Evolutionary conservation across 2,888 invertebrate species (phyloP), one percentile per base, ranked within the genome.

Genomic region (Campoplex capitator): DNA sequence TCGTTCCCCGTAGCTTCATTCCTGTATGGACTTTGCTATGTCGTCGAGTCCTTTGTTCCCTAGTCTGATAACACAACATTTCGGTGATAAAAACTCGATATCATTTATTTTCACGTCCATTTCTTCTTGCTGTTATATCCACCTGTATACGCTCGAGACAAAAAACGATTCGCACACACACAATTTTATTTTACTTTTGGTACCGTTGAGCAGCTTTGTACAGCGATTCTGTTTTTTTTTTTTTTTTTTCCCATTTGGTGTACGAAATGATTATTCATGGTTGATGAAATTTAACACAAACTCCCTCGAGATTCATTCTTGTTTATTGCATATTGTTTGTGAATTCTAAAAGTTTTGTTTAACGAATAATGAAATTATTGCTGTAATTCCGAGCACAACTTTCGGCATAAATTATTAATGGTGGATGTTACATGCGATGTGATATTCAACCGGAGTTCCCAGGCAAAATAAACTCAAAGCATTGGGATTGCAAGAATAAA

Each of bases 111-210:
- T 85, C 58, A 18, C 11, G 51, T 32, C 28, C 8, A 32, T 13
- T 48, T 48, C 16, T 7, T 18, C 51, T 11, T 23, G 28, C 18
- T 28, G 71, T 51, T 13, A 6, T 71, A 48, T 51, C 71, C 51
- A 71, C 11, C 45, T 68, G 68, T 23, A 28, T 42, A 9, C 67
- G 38, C 9, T 65, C n/a, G 35, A 38, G 77, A 75, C 75, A 67
- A 68, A 67, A 67, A 68, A 67, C 74, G 85, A 88, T 88, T 88
- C 74, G 79, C 84, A 28, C 68, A 65, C 73, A 28, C 68, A 68
- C 73, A 77, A 75, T 83, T 83, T 67, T 38, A 54, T 58, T 82
- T 11, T 68, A 8, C 28, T 42, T 74, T 56, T 11, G 51, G 51
- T 51, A 32, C 51, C 51, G 71, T 51, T 32, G n/a, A 54, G 56